These are phyloP conservation scores for Vandiemenella viatica DNA, from an alignment of 2,888 invertebrate species.

Conservation along the genomic window DNA sequence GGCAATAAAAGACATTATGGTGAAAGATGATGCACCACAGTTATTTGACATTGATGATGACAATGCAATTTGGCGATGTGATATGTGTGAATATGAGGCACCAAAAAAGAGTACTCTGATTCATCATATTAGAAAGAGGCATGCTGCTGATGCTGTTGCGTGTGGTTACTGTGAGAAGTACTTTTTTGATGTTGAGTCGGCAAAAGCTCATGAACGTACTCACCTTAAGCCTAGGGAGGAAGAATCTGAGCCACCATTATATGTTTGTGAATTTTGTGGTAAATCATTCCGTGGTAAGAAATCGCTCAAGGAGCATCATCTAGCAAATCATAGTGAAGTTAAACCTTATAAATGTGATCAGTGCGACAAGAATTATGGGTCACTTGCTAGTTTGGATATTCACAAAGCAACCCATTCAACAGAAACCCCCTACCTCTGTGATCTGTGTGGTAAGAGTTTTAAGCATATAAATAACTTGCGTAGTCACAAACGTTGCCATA, in stretches of 20 bases:
- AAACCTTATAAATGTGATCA: constrained; percentile 22
- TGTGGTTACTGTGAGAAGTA: constrained; percentile 10
- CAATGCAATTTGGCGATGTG: constrained; percentile 8
- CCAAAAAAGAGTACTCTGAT: constrained; percentile 5
- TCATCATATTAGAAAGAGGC: constrained; percentile 6
- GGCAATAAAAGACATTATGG: neutral
- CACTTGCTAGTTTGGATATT: constrained; percentile 24
- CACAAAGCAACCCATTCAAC: constrained; percentile 23
- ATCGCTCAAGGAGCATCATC: constrained; percentile 22
- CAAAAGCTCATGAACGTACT: constrained; percentile 5
- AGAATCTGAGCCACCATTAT: neutral
- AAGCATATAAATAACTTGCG: constrained; percentile 26
- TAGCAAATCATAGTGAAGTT: constrained; percentile 19
- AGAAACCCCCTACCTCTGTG: constrained; percentile 24
- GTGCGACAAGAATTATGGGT: constrained; percentile 23
- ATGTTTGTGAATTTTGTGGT: constrained; percentile 13
- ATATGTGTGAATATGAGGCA: constrained; percentile 8
- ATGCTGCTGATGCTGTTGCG: neutral
- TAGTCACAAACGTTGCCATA: constrained; percentile 26
- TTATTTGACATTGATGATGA: neutral
- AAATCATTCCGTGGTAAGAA: constrained; percentile 15
- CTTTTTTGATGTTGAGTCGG: constrained; percentile 3
- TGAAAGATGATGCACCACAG: neutral
- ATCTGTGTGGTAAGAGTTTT: constrained; percentile 27
- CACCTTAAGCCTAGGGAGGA: neutral